A percentile compares a stretch with the other conserved stretches of the same genome.
phyloP scores from a whole-genome alignment of 2,888 invertebrate genomes.

The Neoitamus cyanurus region DNA sequence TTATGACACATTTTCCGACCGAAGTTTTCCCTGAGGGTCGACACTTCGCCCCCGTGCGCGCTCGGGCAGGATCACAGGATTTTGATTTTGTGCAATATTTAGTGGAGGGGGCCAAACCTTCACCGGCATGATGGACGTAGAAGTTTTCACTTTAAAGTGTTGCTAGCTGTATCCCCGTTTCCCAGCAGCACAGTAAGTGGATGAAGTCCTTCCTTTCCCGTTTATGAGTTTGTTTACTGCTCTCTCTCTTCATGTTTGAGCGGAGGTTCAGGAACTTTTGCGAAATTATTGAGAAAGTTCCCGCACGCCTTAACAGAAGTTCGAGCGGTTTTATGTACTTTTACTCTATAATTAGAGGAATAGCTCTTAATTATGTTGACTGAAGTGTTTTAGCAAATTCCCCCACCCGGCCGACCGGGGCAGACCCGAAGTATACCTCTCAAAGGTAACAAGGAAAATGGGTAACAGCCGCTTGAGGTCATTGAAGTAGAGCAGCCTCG shows the following conservation, averaged over 20 bases:
- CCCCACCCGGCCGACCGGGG: neutral
- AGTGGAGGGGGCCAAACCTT: neutral
- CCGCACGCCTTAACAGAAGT: neutral
- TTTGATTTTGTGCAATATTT: conserved; percentile 5
- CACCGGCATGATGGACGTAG: neutral
- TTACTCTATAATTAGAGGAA: conserved; percentile 22
- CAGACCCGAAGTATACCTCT: neutral
- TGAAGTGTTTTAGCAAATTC: conserved; percentile 13
- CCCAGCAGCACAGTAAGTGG: neutral
- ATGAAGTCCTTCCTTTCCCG: neutral
- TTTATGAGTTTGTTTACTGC: conserved; percentile 1
- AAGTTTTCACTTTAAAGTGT: neutral
- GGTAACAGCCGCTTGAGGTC: neutral
- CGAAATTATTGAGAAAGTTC: neutral
- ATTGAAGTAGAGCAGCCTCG: neutral
- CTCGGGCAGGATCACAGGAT: neutral
- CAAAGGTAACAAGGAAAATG: neutral
- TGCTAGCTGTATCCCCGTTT: neutral
- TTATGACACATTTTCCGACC: neutral
- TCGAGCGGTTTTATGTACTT: conserved; percentile 7
- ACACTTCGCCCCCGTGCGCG: neutral
- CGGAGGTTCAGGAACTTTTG: neutral
- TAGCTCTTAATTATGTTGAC: conserved; percentile 22
- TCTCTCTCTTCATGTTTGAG: neutral
- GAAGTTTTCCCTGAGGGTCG: neutral